These are phyloP conservation scores for Pteropus rufus DNA, from an alignment of 2,797 vertebrate genomes.

Conservation along the genomic window DNA sequence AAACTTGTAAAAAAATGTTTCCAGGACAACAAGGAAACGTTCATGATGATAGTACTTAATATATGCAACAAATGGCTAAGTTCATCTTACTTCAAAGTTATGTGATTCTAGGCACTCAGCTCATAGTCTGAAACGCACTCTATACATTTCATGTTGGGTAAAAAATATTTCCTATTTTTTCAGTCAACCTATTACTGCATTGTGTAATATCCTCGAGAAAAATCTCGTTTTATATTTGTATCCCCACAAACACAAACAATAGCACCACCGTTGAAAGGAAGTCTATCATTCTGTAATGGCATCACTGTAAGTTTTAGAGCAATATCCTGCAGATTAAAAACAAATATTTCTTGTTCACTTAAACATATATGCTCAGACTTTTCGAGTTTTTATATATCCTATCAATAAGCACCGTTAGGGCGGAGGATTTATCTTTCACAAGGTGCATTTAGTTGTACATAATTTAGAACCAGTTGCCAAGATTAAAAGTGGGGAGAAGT, in stretches of 20 bases:
- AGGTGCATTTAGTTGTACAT: constrained; percentile 42
- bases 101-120: not conserved
- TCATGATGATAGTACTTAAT: not conserved
- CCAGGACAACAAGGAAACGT: constrained; percentile 10
- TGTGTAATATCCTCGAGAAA: constrained; percentile 54
- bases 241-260: constrained; percentile 59
- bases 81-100: not conserved
- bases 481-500: constrained; percentile 42
- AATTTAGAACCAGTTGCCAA: constrained; percentile 48
- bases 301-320: constrained; percentile 5
- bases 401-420: constrained; percentile 53
- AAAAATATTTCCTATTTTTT: constrained; percentile 67
- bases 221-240: constrained; percentile 44
- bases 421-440: not conserved
- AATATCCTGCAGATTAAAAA: not conserved
- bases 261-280: constrained; percentile 1
- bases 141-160: constrained; percentile 22
- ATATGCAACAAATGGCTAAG: not conserved
- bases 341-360: constrained; percentile 51
- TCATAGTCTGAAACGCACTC: constrained; percentile 42
- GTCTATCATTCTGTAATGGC: not conserved
- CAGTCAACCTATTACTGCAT: constrained; percentile 53
- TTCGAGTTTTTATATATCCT: not conserved
- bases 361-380: not conserved
- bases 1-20: not conserved